Conservation (phyloP, 2,797 vertebrate species). For the Balearica regulorum region DNA sequence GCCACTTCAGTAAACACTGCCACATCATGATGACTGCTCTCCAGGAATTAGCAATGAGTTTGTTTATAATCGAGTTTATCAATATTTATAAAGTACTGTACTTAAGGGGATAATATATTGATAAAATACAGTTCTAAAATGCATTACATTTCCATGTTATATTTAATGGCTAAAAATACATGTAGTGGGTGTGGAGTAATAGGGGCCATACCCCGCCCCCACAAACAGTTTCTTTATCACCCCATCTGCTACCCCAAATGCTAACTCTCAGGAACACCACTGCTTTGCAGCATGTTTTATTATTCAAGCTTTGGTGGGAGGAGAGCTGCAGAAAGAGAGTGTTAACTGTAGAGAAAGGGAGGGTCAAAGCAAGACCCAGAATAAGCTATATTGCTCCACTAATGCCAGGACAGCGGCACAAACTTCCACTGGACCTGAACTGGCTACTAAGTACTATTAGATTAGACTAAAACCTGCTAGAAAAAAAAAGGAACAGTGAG, state of each 20-base stretch:
- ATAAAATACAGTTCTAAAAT: slow-evolving; percentile 64
- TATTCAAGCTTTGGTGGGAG: slow-evolving; percentile 76
- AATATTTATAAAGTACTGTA: slow-evolving; percentile 68
- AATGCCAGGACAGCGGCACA: slow-evolving; percentile 60
- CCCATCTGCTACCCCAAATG: slow-evolving; percentile 83
- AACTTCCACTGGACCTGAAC: slow-evolving; percentile 32
- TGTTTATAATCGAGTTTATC: slow-evolving; percentile 62
- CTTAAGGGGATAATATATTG: slow-evolving; percentile 65
- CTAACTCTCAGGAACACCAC: slow-evolving; percentile 77
- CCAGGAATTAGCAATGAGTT: slow-evolving; percentile 61
- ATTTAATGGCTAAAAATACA: slow-evolving; percentile 77
- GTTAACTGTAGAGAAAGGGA: slow-evolving; percentile 73
- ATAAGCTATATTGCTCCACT: slow-evolving; percentile 50
- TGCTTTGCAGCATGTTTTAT: slow-evolving; percentile 79
- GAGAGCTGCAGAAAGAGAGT: slow-evolving; percentile 76
- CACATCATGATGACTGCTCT: slow-evolving; percentile 47
- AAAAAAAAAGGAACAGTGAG: slow-evolving; percentile 71
- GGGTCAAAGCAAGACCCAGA: slow-evolving; percentile 57
- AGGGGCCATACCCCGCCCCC: slow-evolving; percentile 73
- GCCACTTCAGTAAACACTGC: slow-evolving; percentile 37
- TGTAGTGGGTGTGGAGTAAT: slow-evolving; percentile 67
- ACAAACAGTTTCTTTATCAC: slow-evolving; percentile 77
- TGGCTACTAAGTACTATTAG: slow-evolving; percentile 38
- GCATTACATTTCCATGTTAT: slow-evolving; percentile 69
- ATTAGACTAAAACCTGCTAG: slow-evolving; percentile 66